A percentile compares a stretch with the other conserved stretches of the same genome.
Evolutionary conservation across 2,888 invertebrate species (phyloP).

Genomic region (Lasioglossum zephyrum): DNA sequence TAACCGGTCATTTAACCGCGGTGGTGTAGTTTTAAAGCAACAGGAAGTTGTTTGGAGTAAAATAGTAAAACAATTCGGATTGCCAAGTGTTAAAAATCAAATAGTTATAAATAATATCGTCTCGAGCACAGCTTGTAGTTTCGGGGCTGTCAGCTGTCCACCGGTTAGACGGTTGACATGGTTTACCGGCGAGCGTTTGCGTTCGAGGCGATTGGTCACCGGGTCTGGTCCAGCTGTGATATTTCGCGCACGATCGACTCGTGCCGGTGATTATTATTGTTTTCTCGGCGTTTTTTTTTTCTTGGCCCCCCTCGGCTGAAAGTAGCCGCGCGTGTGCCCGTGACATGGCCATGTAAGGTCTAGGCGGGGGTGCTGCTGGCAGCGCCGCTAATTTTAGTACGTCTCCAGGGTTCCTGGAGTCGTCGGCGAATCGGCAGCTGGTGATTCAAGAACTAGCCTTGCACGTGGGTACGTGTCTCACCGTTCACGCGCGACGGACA

Average conservation of each 20-base stretch:
- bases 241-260: slow-evolving; percentile 64
- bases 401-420: slow-evolving; percentile 75
- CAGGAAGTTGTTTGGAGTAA: neutral
- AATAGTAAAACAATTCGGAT: neutral
- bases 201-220: slow-evolving; percentile 32
- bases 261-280: slow-evolving; percentile 72
- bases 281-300: slow-evolving; percentile 52
- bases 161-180: slow-evolving; percentile 10
- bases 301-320: slow-evolving; percentile 17
- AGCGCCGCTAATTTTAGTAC: slow-evolving; percentile 78
- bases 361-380: slow-evolving; percentile 69
- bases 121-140: neutral
- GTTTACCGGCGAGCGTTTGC: slow-evolving; percentile 8
- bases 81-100: neutral
- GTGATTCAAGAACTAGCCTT: slow-evolving; percentile 74
- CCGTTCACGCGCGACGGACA: slow-evolving; percentile 68
- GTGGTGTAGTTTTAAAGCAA: neutral
- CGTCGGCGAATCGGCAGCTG: slow-evolving; percentile 78
- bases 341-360: slow-evolving; percentile 71
- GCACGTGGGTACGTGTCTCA: slow-evolving; percentile 75
- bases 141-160: neutral
- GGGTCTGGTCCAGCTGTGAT: slow-evolving; percentile 62
- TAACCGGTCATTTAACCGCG: no score
- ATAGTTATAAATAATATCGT: neutral
- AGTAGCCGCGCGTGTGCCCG: slow-evolving; percentile 62